These are phyloP conservation scores for Apaloderma vittatum DNA, from an alignment of 2,113 vertebrate species.

Conservation along the genomic window DNA sequence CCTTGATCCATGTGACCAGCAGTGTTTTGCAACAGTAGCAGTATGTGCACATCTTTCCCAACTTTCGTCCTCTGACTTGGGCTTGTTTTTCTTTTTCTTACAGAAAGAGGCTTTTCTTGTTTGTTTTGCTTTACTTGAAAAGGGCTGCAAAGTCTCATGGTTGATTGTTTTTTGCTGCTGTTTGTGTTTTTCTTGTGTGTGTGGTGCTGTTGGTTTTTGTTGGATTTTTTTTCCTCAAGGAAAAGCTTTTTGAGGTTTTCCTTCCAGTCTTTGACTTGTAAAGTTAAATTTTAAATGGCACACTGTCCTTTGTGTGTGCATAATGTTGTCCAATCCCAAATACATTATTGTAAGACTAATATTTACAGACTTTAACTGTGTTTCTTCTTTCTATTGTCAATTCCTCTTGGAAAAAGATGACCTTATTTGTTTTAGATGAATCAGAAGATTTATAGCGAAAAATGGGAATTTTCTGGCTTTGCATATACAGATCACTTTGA, in stretches of 20 bases:
- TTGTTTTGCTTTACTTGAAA: neutral
- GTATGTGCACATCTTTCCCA: neutral
- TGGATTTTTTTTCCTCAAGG: neutral
- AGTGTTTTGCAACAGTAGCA: neutral
- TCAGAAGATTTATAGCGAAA: neutral
- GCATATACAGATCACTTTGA: neutral
- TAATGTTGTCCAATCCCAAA: neutral
- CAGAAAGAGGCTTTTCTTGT: neutral
- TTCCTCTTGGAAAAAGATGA: neutral
- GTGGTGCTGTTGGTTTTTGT: neutral
- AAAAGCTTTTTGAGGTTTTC: neutral
- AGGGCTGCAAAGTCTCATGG: accelerated
- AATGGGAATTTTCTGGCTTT: neutral
- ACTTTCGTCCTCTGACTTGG: neutral
- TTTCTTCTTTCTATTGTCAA: neutral
- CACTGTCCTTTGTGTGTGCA: neutral
- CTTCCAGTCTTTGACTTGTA: neutral
- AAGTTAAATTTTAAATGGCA: neutral
- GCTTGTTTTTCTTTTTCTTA: neutral
- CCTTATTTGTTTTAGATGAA: neutral
- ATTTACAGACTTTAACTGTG: neutral
- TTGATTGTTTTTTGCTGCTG: neutral
- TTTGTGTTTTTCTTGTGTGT: neutral
- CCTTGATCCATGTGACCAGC: neutral
- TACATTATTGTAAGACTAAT: neutral